These are phyloP conservation scores for Parasteatoda tepidariorum DNA, from an alignment of 1,140 invertebrate genomes.

Conservation along the genomic window DNA sequence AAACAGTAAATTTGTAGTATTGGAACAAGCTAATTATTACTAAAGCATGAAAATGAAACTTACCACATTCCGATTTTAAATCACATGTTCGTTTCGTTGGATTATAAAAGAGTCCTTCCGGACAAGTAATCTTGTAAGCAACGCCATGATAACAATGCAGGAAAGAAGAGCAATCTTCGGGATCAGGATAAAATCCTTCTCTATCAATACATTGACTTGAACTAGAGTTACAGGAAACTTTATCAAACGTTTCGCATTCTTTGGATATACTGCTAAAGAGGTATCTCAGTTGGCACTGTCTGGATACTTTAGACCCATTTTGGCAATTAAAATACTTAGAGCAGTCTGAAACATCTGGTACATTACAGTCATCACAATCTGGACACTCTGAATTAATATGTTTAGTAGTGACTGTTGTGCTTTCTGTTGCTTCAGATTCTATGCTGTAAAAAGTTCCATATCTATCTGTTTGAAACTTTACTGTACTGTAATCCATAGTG, in stretches of 20 bases:
- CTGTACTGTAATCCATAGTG: too few relatives aligned
- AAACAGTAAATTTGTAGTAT: too few relatives aligned
- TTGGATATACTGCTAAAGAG: background rate
- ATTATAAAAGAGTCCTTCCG: background rate
- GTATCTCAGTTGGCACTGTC: background rate
- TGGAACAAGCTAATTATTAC: too few relatives aligned
- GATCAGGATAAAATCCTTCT: constrained; percentile 3
- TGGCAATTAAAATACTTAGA: background rate
- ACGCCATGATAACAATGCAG: constrained; percentile 16
- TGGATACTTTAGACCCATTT: background rate
- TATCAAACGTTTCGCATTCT: background rate
- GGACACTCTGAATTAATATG: too few relatives aligned
- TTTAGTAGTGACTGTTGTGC: too few relatives aligned
- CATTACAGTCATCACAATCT: background rate
- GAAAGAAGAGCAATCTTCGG: background rate
- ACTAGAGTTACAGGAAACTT: background rate
- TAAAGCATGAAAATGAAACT: background rate
- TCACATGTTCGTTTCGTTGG: constrained; percentile 15
- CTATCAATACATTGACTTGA: background rate
- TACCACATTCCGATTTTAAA: background rate
- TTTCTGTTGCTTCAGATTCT: too few relatives aligned
- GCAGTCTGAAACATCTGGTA: background rate
- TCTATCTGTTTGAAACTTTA: too few relatives aligned
- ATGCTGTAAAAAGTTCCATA: too few relatives aligned
- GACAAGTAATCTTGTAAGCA: background rate